Evolutionary conservation across 1,140 invertebrate genomes (phyloP).

Genomic region (Bactericera cockerelli): DNA sequence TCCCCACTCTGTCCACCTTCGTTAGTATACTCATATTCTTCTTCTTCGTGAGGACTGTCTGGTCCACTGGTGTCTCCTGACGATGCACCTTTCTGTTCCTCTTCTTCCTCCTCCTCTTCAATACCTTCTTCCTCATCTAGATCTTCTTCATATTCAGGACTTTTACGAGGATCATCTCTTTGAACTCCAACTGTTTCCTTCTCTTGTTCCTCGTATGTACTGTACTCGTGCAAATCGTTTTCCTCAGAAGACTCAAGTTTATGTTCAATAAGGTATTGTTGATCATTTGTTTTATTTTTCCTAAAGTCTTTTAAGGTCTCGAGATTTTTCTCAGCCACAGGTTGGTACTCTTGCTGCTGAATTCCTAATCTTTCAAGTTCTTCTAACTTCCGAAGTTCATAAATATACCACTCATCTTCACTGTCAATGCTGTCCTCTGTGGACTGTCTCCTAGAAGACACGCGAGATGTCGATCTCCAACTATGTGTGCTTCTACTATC

Average conservation of each 20-base stretch:
- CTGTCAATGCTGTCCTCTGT: constrained; percentile 85
- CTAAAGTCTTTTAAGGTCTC: constrained; percentile 27
- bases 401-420: constrained; percentile 85
- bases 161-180: background rate
- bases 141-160: background rate
- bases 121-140: background rate
- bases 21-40: constrained; percentile 19
- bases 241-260: background rate
- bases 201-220: background rate
- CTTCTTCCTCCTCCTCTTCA: constrained; percentile 11
- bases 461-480: constrained; percentile 63
- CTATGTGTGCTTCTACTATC: constrained; percentile 73
- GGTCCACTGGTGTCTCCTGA: constrained; percentile 76
- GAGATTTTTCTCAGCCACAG: constrained; percentile 48
- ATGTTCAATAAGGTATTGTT: background rate
- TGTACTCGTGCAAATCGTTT: background rate
- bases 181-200: background rate
- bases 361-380: constrained; percentile 51
- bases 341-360: background rate
- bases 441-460: constrained; percentile 74
- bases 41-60: constrained; percentile 58
- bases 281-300: background rate
- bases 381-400: constrained; percentile 70
- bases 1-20: constrained; percentile 16
- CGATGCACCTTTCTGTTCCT: constrained; percentile 28